Base-by-base conservation (phyloP, 2,888 invertebrate species). In the Aplocera efformata region DNA sequence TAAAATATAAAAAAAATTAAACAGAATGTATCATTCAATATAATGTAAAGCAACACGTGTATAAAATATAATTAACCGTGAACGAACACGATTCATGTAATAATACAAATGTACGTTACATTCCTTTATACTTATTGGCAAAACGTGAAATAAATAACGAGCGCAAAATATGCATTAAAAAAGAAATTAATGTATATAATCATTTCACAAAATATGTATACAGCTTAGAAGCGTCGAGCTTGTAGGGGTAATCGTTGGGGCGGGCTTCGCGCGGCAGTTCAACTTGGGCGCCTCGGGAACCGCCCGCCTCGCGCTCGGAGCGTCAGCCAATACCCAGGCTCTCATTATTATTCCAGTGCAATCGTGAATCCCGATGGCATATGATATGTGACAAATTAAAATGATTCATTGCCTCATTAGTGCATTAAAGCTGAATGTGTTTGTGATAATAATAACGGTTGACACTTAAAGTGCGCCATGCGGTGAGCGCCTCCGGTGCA, bases 241-340 rank as follows among this genome's bases (percentile, higher is more conserved):
- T 80, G 84, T 79, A 17, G 85, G 80, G 77, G 81, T 76, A 73
- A 50, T 50, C 54, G 59, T 76, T 65, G 70, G 74, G 79, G 77
- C 71, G 72, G 65, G 68, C 53, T 57, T 54, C 63, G 42, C 70
- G 65, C 88, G 89, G 84, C 86, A 89, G 89, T 89, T 73, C 72
- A 64, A 75, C 73, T 73, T 68, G 73, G 78, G 78, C 78, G 67
- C 63, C 66, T 51, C 53, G 62, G 51, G 73, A 73, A 51, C 66
- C 77, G 79, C 73, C 72, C 81, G 81, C 66, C 63, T 72, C 61
- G 52, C 67, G 63, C 67, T 50, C 55, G 35, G 36, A 36, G 25
- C 48, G 47, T 50, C 52, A 37, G 46, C 43, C 45, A 44, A 39
- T 26, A 46, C 34, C 42, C 50, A 42, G 28, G 56, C 58, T 54